phyloP scores from a whole-genome alignment of 2,888 invertebrate genomes.

The Aspidiotus rigidus region DNA sequence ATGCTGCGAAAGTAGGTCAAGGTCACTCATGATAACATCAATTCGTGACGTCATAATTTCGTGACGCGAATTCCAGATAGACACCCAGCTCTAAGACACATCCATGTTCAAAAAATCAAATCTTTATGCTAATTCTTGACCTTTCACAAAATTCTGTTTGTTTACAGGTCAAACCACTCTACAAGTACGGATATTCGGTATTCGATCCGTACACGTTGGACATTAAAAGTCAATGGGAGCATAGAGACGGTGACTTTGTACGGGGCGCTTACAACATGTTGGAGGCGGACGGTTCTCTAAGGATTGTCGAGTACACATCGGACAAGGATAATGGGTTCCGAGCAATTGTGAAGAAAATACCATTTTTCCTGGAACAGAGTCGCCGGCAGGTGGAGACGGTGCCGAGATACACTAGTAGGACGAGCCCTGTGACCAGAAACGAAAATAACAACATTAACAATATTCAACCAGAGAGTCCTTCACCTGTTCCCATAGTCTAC shows the following conservation, averaged over 20 bases:
- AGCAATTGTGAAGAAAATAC: constrained; percentile 39
- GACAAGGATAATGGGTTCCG: constrained; percentile 40
- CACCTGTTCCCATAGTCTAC: background rate
- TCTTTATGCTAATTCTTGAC: too few relatives aligned
- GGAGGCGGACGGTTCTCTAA: constrained; percentile 39
- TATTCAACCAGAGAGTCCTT: constrained; percentile 1
- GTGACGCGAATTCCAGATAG: too few relatives aligned
- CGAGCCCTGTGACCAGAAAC: background rate
- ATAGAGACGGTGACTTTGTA: constrained; percentile 45
- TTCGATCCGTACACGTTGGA: constrained; percentile 46
- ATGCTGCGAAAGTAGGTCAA: too few relatives aligned
- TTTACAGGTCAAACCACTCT: constrained; percentile 44
- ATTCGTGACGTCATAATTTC: too few relatives aligned
- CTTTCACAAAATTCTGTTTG: background rate
- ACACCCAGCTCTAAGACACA: too few relatives aligned
- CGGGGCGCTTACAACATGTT: constrained; percentile 44
- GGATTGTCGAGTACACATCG: constrained; percentile 40
- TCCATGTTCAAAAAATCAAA: too few relatives aligned
- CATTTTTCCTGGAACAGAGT: constrained; percentile 35
- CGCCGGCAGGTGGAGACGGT: constrained; percentile 34
- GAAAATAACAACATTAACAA: background rate
- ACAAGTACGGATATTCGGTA: constrained; percentile 46
- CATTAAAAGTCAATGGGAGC: constrained; percentile 46
- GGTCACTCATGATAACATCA: too few relatives aligned
- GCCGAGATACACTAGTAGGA: background rate